Evolutionary conservation across 1,140 invertebrate species (phyloP).

Genomic region (Diabrotica undecimpunctata): DNA sequence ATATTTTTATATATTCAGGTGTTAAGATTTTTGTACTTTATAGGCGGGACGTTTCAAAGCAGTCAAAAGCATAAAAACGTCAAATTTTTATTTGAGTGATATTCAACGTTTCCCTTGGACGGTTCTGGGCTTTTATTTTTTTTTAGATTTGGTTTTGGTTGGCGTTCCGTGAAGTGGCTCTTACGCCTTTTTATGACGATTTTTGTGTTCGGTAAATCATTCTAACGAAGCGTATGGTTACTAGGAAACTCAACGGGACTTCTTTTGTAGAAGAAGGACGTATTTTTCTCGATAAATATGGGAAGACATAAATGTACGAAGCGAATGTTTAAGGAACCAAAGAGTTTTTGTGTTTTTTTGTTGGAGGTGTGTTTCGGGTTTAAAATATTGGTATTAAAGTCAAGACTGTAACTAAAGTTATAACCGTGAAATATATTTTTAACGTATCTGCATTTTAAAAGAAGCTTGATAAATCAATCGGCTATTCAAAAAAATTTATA

Average conservation of each 20-base stretch:
- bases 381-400: too few species aligned
- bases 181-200: constrained; percentile 9
- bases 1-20: constrained; percentile 49
- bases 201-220: constrained; percentile 20
- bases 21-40: constrained; percentile 46
- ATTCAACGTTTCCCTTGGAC: constrained; percentile 11
- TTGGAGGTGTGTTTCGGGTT: too few species aligned
- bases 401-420: too few species aligned
- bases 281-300: neutral
- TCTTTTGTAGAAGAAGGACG: neutral
- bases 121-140: constrained; percentile 1
- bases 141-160: neutral
- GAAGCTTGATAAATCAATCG: too few species aligned
- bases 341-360: too few species aligned
- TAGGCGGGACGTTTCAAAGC: constrained; percentile 31
- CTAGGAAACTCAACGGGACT: constrained; percentile 1
- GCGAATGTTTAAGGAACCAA: neutral
- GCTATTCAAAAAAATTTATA: too few species aligned
- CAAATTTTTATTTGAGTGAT: constrained; percentile 34
- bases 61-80: constrained; percentile 37
- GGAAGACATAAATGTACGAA: neutral
- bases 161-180: neutral
- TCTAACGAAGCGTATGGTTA: constrained; percentile 11
- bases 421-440: too few species aligned
- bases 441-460: too few species aligned